Conservation (phyloP, 2,113 vertebrate species). For the Phycodurus eques region DNA sequence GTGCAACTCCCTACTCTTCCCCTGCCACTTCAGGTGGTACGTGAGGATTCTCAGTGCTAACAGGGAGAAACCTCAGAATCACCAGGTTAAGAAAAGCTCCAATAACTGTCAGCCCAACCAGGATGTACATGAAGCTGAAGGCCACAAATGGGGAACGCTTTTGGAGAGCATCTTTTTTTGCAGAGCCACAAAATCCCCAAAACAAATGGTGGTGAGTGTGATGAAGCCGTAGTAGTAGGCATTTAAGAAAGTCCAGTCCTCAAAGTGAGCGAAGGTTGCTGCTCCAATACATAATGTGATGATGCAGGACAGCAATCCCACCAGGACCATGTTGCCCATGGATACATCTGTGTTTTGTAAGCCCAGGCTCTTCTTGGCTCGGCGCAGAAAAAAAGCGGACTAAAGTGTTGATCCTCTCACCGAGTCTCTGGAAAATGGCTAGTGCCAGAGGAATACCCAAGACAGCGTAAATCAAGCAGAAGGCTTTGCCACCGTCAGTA, state of each 20-base stretch:
- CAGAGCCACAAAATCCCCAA: constrained; percentile 89
- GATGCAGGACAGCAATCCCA: constrained; percentile 84
- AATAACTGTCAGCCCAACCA: constrained; percentile 83
- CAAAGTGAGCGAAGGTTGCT: constrained; percentile 83
- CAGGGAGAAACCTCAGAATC: constrained; percentile 84
- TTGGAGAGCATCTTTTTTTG: constrained; percentile 82
- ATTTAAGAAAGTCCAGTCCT: constrained; percentile 88
- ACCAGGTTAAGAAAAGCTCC: constrained; percentile 90
- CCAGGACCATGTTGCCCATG: constrained; percentile 85
- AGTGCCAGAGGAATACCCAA: constrained; percentile 86
- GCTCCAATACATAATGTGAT: constrained; percentile 82
- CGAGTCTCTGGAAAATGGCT: constrained; percentile 93
- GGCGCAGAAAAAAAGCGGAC: constrained; percentile 78
- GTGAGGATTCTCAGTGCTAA: constrained; percentile 68
- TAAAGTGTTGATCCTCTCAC: constrained; percentile 81
- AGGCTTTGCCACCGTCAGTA: constrained; percentile 84
- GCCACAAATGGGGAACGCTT: constrained; percentile 79
- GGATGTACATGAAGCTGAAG: constrained; percentile 90
- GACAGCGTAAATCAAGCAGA: constrained; percentile 89
- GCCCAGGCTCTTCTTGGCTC: constrained; percentile 80
- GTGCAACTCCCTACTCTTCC: neutral
- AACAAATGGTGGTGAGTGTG: constrained; percentile 87
- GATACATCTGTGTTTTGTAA: constrained; percentile 79
- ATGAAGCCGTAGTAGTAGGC: constrained; percentile 91
- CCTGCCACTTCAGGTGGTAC: neutral